phyloP scores from a whole-genome alignment of 2,797 vertebrate species.

The Chanos chanos region DNA sequence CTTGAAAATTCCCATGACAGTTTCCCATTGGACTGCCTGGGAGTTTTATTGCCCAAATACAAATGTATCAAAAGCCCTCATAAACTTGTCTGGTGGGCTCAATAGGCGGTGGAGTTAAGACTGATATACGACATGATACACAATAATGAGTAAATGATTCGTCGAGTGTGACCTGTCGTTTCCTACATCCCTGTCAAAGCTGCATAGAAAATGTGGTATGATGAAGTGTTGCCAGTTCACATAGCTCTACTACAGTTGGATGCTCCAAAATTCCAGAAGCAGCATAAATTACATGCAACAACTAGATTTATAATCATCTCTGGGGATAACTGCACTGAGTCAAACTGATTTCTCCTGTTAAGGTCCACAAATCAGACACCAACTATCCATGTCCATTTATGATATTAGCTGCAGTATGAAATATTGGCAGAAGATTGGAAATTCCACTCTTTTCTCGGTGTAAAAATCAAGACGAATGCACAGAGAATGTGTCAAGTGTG shows the following conservation, averaged over 20 bases:
- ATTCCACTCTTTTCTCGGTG: too few species aligned
- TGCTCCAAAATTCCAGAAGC: conserved; percentile 9
- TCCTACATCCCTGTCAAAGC: neutral
- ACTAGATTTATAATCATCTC: conserved; percentile 31
- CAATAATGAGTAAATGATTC: conserved; percentile 49
- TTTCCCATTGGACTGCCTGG: conserved; percentile 9
- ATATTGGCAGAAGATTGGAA: too few species aligned
- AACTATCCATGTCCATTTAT: too few species aligned
- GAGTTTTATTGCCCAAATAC: conserved; percentile 38
- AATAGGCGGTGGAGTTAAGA: conserved; percentile 16
- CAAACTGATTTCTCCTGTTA: neutral
- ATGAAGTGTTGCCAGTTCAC: neutral
- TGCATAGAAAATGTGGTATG: too few species aligned
- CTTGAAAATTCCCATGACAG: conserved; percentile 25
- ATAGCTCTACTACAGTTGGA: neutral
- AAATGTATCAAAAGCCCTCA: conserved; percentile 27
- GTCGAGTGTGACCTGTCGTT: conserved; percentile 37
- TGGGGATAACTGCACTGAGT: neutral
- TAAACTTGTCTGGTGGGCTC: conserved; percentile 32
- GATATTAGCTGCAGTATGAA: too few species aligned
- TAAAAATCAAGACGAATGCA: too few species aligned
- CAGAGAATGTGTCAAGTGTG: too few species aligned
- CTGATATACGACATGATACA: conserved; percentile 36
- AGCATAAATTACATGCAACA: conserved; percentile 22
- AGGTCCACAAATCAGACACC: conserved; percentile 16